Conservation (phyloP, 2,888 invertebrate genomes). For the Bombylius discolor region DNA sequence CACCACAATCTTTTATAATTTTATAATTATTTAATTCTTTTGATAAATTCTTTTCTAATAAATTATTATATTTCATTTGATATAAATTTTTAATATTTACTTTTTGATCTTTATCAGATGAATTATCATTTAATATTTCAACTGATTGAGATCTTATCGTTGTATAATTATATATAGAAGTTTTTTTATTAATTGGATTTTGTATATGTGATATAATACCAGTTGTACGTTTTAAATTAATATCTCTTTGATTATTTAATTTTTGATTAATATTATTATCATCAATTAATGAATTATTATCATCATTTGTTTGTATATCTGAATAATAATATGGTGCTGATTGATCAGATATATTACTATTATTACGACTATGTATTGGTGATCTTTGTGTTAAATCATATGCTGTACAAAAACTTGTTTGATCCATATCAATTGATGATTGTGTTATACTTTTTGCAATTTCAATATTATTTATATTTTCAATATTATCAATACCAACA, state of each 20-base stretch:
- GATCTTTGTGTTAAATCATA: constrained; percentile 25
- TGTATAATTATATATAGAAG: constrained; percentile 13
- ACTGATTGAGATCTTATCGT: constrained; percentile 50
- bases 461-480: constrained; percentile 7
- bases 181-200: constrained; percentile 47
- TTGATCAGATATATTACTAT: constrained; percentile 47
- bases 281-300: not conserved
- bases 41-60: constrained; percentile 8
- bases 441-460: constrained; percentile 20
- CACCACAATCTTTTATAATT: constrained; percentile 6
- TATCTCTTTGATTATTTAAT: constrained; percentile 61
- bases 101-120: constrained; percentile 47
- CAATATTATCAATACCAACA: constrained; percentile 7
- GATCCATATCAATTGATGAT: constrained; percentile 18
- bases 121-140: constrained; percentile 44
- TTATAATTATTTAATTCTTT: constrained; percentile 9
- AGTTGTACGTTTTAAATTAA: constrained; percentile 41
- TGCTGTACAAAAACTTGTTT: constrained; percentile 18
- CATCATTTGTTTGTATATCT: constrained; percentile 34
- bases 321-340: constrained; percentile 80
- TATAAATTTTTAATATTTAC: constrained; percentile 35
- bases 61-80: constrained; percentile 26
- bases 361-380: constrained; percentile 47
- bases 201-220: constrained; percentile 56
- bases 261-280: constrained; percentile 22